Evolutionary conservation across 2,888 invertebrate genomes (phyloP).

Genomic region (Phrixothrix hirtus): DNA sequence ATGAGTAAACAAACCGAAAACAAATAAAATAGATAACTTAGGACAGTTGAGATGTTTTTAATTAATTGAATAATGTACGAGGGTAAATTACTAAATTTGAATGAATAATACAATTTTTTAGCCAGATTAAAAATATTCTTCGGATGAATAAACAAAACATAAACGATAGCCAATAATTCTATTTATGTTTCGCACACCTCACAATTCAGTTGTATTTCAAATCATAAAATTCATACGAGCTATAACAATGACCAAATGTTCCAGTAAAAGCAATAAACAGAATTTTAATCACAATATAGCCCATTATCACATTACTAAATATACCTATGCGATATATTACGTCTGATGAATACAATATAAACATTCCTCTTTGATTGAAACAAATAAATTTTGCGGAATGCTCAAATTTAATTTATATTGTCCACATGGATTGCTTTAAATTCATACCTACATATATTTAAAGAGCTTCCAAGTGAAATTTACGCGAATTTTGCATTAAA

Average conservation of each 20-base stretch:
- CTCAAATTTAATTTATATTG: slow-evolving; percentile 19
- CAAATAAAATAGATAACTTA: no score
- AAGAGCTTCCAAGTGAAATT: no score
- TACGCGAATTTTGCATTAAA: no score
- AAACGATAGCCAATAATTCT: slow-evolving; percentile 55
- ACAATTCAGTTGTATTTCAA: slow-evolving; percentile 43
- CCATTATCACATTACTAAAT: slow-evolving; percentile 58
- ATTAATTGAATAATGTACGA: no score
- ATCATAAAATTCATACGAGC: slow-evolving; percentile 51
- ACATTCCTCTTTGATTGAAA: slow-evolving; percentile 53
- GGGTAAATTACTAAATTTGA: no score
- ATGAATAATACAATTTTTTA: slow-evolving; percentile 51
- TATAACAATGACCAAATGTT: slow-evolving; percentile 49
- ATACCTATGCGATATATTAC: slow-evolving; percentile 51
- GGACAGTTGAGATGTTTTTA: no score
- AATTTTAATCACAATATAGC: slow-evolving; percentile 57
- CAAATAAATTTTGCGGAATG: slow-evolving; percentile 50
- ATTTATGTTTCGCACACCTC: slow-evolving; percentile 53
- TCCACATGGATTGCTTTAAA: no score
- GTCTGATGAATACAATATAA: slow-evolving; percentile 51
- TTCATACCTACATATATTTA: no score
- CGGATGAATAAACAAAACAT: slow-evolving; percentile 56
- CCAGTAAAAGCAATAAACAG: slow-evolving; percentile 53
- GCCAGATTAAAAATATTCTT: slow-evolving; percentile 52
- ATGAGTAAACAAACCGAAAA: slow-evolving; percentile 8